Evolutionary conservation across 2,888 invertebrate species (phyloP), one percentile per base, ranked within the genome.

Genomic region (Drosophila formosana): DNA sequence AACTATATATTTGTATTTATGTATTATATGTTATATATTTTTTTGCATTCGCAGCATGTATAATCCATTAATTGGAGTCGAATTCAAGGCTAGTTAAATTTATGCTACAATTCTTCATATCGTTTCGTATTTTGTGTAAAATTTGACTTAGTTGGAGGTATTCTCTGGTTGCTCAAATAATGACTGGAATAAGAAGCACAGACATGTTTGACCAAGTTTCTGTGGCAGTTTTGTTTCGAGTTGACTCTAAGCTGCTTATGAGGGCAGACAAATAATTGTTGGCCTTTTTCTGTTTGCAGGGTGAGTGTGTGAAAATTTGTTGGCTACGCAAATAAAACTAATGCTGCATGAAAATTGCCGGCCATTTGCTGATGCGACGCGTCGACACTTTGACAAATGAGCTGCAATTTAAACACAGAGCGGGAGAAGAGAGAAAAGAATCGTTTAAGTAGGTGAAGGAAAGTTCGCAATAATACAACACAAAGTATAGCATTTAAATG

Each of bases 1-100:
- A 63, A 88, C 89, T 88, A 85, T 55, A 30, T 57, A 46, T 56
- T 67, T 72, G 68, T 65, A 13, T 32, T 62, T 18, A 41, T 41
- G 13, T 18, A 18, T 41, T 56, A 56, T 43, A 41, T 52, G 28
- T 28, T 28, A 25, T 51, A 51, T 53, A 4, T 11, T 62, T 65
- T 52, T 70, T 69, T 55, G 58, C 67, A 73, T 60, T 57, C 49
- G 51, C 75, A 46, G 56, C 45, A 43, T 61, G 51, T 67, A 66
- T 67, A 52, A 55, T 78, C 67, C 64, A 66, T 68, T 70, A 65
- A 70, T 80, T 75, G 70, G 82, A 87, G 78, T 83, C 73, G 53
- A 89, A 78, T 89, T 89, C 73, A 89, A 84, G 83, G 83, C 83
- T 84, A 84, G 78, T 80, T 76, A 64, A 76, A 88, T 86, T 82